Percentiles rank a stretch among this genome's conserved stretches.
Conservation (phyloP, 53 echinoderm and acorn worm species). For the Zoroaster sp. region DNA sequence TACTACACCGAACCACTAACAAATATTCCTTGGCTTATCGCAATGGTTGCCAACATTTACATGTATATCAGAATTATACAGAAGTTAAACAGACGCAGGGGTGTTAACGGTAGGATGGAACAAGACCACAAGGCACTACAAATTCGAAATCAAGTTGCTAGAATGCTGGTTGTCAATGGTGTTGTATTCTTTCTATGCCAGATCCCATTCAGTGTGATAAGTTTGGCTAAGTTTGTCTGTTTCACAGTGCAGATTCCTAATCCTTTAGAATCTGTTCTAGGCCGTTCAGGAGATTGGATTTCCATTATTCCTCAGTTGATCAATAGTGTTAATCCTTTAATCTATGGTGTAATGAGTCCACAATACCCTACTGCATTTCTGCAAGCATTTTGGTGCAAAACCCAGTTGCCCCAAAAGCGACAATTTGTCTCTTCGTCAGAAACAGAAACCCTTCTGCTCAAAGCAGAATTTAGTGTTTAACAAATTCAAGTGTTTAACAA, state of each 20-base stretch:
- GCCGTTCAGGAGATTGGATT: neutral
- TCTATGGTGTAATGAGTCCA: slow-evolving; percentile 12
- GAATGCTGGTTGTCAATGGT: slow-evolving; percentile 20
- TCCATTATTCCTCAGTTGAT: neutral
- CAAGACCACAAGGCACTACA: neutral
- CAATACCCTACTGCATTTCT: neutral
- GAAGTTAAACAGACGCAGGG: neutral
- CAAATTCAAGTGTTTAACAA: too few species aligned
- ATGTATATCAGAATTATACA: neutral
- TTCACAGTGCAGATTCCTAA: neutral
- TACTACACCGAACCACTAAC: slow-evolving; percentile 9
- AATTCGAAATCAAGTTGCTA: slow-evolving; percentile 6
- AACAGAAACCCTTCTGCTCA: too few species aligned
- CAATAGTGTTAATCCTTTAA: slow-evolving; percentile 9
- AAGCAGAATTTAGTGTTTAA: too few species aligned
- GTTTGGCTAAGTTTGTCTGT: neutral
- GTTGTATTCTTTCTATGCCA: slow-evolving; percentile 17
- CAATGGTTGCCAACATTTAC: neutral
- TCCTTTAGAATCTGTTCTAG: neutral
- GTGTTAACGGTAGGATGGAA: neutral
- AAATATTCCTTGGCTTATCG: neutral
- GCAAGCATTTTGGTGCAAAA: neutral
- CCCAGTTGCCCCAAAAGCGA: neutral
- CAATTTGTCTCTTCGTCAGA: neutral
- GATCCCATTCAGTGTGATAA: neutral